Evolutionary conservation across 2,797 vertebrate species (phyloP).

Genomic region (Pangasius sanitwongsei): DNA sequence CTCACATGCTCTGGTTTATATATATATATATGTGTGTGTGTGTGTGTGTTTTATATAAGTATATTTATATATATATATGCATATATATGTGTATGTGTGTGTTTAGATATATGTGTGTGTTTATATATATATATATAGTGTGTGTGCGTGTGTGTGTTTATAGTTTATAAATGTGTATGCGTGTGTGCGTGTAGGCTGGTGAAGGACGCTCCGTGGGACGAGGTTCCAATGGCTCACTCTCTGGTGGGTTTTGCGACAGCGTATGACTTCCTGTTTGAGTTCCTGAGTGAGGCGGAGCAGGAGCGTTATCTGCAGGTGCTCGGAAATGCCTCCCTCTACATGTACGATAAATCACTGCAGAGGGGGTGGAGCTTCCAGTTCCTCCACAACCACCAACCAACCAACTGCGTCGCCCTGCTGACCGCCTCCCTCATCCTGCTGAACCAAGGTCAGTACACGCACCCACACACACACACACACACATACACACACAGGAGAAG

Average conservation of each 20-base stretch:
- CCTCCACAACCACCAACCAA: conserved; percentile 98
- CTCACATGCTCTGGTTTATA: too few species aligned
- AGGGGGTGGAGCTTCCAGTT: conserved; percentile 98
- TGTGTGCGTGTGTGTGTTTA: not conserved
- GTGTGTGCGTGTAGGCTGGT: conserved; percentile 82
- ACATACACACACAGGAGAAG: not conserved
- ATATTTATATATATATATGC: too few species aligned
- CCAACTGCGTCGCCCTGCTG: conserved; percentile 96
- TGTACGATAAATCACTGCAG: conserved; percentile 93
- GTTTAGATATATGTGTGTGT: too few species aligned
- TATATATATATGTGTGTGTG: too few species aligned
- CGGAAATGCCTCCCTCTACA: conserved; percentile 88
- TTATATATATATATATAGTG: too few species aligned
- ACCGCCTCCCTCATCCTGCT: conserved; percentile 93
- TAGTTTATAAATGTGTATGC: not conserved
- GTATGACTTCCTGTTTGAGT: conserved; percentile 93
- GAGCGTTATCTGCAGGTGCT: conserved; percentile 95
- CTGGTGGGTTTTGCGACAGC: conserved; percentile 96
- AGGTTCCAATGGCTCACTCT: conserved; percentile 95
- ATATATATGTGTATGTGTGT: too few species aligned
- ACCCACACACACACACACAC: not conserved
- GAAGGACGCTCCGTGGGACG: conserved; percentile 96
- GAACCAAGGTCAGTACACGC: conserved; percentile 86
- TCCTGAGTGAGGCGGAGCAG: conserved; percentile 88
- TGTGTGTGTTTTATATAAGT: too few species aligned